Evolutionary conservation across 2,113 vertebrate genomes (phyloP).

Genomic region (Notarius lentiginosus): DNA sequence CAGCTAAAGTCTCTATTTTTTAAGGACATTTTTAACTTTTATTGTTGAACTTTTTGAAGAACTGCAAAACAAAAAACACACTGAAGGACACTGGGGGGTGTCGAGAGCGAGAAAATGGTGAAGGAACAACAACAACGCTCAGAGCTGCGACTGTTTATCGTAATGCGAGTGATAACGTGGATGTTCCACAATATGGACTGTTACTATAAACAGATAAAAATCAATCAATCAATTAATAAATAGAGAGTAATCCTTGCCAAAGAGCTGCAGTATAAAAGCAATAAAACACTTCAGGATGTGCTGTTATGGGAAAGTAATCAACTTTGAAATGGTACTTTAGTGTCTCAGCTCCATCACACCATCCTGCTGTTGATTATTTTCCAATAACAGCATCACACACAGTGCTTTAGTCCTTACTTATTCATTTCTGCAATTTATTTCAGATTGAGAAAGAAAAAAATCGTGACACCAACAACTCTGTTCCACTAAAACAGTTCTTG

Average conservation of each 20-base stretch:
- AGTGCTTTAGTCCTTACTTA: neutral
- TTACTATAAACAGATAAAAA: neutral
- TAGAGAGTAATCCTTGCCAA: neutral
- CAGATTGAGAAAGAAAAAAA: neutral
- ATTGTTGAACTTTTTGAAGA: neutral
- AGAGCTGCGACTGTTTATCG: neutral
- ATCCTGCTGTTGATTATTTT: neutral
- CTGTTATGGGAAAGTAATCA: too few relatives aligned
- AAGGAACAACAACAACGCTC: neutral
- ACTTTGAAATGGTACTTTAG: neutral
- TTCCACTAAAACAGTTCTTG: neutral
- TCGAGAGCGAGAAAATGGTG: neutral
- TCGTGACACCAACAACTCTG: neutral
- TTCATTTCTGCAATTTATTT: neutral
- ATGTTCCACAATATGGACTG: neutral
- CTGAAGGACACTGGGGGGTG: neutral
- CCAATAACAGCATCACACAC: neutral
- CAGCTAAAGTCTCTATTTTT: neutral
- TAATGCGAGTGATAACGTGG: neutral
- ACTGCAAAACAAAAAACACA: neutral
- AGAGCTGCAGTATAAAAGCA: neutral
- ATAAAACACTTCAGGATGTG: neutral
- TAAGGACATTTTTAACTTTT: neutral
- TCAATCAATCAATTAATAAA: neutral
- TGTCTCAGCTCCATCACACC: neutral